Conservation (phyloP, 2,888 invertebrate genomes). For the Drosophila lacicola region DNA sequence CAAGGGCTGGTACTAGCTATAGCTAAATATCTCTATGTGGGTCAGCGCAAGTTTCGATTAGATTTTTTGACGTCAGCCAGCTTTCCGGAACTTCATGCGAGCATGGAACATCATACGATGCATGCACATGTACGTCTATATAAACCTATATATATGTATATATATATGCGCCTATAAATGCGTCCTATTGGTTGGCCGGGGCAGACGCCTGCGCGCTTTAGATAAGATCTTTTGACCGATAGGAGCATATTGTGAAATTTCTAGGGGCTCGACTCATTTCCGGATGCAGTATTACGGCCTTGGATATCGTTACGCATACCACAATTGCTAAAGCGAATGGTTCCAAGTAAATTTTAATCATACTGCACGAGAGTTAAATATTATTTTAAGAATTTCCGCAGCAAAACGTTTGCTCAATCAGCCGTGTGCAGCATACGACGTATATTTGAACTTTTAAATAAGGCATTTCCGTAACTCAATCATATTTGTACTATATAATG, state of each 20-base stretch:
- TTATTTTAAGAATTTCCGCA: slow-evolving; percentile 10
- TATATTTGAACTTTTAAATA: no score
- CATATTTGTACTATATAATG: neutral
- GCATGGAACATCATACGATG: slow-evolving; percentile 59
- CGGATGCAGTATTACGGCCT: slow-evolving; percentile 29
- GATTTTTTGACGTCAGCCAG: slow-evolving; percentile 65
- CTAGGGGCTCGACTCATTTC: slow-evolving; percentile 71
- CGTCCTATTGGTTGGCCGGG: neutral
- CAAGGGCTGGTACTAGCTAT: slow-evolving; percentile 19
- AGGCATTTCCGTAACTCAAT: no score
- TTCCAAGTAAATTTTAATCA: slow-evolving; percentile 20
- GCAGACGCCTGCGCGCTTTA: neutral
- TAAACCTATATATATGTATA: neutral
- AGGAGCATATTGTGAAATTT: slow-evolving; percentile 34
- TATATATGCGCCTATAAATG: slow-evolving; percentile 5
- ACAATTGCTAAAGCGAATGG: neutral
- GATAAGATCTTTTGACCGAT: slow-evolving; percentile 53
- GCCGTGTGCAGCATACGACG: no score
- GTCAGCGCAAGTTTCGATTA: slow-evolving; percentile 70
- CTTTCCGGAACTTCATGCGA: slow-evolving; percentile 56
- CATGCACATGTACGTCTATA: slow-evolving; percentile 27
- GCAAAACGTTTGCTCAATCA: neutral
- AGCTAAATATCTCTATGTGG: slow-evolving; percentile 52
- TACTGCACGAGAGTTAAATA: slow-evolving; percentile 3
- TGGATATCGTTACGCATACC: slow-evolving; percentile 19